Conservation (phyloP, 2,797 vertebrate species). For the Anniella stebbinsi region DNA sequence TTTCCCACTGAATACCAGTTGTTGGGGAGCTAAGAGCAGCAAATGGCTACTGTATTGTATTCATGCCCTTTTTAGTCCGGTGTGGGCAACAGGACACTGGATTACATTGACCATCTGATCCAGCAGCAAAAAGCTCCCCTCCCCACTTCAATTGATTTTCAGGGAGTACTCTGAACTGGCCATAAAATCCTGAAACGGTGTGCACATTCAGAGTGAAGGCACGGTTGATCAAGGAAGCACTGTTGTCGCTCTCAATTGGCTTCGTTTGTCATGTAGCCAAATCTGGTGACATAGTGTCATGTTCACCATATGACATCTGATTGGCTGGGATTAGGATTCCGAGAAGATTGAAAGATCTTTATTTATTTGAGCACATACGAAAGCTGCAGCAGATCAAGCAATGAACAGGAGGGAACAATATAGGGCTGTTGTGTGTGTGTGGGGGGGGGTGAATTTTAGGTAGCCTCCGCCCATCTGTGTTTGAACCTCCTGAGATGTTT, state of each 20-base stretch:
- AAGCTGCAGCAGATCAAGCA: background rate
- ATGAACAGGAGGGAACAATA: background rate
- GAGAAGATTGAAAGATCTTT: background rate
- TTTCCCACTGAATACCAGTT: too few species aligned
- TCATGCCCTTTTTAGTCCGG: too few species aligned
- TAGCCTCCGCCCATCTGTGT: too few species aligned
- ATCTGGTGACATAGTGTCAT: background rate
- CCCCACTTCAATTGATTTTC: background rate
- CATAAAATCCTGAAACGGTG: background rate
- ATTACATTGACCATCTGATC: background rate
- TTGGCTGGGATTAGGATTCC: background rate
- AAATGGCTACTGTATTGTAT: too few species aligned
- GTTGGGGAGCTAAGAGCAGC: too few species aligned
- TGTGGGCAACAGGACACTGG: too few species aligned
- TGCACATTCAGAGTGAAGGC: background rate
- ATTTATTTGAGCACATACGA: background rate
- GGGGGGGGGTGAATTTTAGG: background rate
- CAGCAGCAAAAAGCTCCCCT: background rate
- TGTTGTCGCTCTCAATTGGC: background rate
- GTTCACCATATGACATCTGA: background rate
- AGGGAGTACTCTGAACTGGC: background rate
- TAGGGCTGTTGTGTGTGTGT: too few species aligned
- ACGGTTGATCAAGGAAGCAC: too few species aligned
- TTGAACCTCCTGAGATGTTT: too few species aligned
- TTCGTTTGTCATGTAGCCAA: background rate